These are phyloP conservation scores for Manis crassicaudata DNA, from an alignment of 2,797 vertebrate species.

Conservation along the genomic window DNA sequence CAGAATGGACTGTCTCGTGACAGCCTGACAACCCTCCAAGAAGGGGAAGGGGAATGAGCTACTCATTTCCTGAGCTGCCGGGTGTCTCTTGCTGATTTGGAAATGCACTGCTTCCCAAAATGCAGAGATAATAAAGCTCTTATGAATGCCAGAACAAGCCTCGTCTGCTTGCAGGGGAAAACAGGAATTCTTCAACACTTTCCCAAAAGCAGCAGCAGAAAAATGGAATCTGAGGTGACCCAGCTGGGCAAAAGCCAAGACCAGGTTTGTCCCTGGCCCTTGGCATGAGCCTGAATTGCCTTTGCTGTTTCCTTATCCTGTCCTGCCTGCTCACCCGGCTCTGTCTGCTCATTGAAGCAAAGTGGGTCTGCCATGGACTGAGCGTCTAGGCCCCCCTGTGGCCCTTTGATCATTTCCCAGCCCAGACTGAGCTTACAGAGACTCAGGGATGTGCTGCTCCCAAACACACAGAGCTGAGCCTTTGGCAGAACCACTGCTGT, in stretches of 20 bases:
- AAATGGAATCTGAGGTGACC: not conserved
- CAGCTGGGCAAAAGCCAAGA: not conserved
- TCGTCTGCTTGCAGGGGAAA: not conserved
- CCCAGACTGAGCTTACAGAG: not conserved
- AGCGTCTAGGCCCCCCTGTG: not conserved
- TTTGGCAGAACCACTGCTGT: slow-evolving; percentile 50
- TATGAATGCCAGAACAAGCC: not conserved
- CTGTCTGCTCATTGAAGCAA: not conserved
- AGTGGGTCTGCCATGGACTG: not conserved
- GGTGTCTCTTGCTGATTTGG: slow-evolving; percentile 41
- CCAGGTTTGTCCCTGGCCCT: not conserved
- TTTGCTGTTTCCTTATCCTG: not conserved
- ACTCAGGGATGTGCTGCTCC: slow-evolving; percentile 43
- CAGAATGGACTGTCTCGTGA: slow-evolving; percentile 12
- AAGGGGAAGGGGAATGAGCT: not conserved
- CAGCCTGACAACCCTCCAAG: slow-evolving; percentile 30
- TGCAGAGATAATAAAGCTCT: slow-evolving; percentile 47
- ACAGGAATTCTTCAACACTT: not conserved
- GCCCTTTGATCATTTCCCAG: not conserved
- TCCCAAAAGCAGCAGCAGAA: not conserved
- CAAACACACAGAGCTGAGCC: slow-evolving; percentile 15
- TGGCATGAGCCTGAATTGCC: not conserved
- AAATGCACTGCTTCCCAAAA: slow-evolving; percentile 42
- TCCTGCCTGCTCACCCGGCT: not conserved
- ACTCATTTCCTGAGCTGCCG: not conserved